Evolutionary conservation across 2,113 vertebrate species (phyloP).

Genomic region (Sylvilagus bachmani): DNA sequence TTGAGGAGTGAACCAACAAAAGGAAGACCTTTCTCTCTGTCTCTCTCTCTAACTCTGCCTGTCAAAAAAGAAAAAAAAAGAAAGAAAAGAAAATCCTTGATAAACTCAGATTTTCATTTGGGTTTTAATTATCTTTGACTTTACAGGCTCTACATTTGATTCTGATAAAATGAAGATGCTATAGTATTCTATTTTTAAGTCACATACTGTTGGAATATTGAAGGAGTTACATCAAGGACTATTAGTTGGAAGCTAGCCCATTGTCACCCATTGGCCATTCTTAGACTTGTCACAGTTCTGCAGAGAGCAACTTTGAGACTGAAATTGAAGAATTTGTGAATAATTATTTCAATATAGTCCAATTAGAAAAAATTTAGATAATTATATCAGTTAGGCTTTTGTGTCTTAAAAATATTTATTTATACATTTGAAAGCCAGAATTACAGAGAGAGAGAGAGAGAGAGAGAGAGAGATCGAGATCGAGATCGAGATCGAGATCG

Average conservation of each 20-base stretch:
- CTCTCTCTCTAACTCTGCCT: too few relatives aligned
- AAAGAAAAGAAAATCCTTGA: conserved; percentile 3
- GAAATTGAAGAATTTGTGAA: background rate
- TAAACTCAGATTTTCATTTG: background rate
- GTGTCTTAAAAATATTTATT: too few relatives aligned
- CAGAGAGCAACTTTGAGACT: background rate
- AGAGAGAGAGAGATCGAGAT: too few relatives aligned
- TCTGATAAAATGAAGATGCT: background rate
- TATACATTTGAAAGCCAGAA: too few relatives aligned
- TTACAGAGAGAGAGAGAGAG: too few relatives aligned
- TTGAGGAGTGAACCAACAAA: too few relatives aligned
- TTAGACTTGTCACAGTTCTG: background rate
- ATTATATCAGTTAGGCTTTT: background rate
- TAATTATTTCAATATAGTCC: background rate
- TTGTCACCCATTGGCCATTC: background rate
- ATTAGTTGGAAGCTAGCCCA: background rate
- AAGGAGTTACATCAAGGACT: background rate
- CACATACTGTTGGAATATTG: background rate
- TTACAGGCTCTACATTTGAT: background rate
- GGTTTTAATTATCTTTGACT: background rate
- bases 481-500: too few relatives aligned
- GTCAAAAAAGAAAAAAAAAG: too few relatives aligned
- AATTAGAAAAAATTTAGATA: background rate
- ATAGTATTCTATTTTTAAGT: background rate
- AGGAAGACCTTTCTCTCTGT: too few relatives aligned